Conservation (phyloP, 2,888 invertebrate species). For the Napeogenes sylphis region DNA sequence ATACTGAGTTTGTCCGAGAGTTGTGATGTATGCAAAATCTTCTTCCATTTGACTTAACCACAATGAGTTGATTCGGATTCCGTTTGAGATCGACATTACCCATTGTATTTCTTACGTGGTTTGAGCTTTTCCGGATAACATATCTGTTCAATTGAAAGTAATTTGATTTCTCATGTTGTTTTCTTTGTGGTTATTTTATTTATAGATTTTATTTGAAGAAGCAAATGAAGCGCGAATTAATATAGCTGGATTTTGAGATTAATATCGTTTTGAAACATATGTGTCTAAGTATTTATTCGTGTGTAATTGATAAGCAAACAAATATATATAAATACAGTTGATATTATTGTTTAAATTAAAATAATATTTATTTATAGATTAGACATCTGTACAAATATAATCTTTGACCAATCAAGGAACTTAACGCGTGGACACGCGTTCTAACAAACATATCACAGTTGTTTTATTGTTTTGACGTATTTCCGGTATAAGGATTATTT, state of each 20-base stretch:
- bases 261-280: too few species aligned
- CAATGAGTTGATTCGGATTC: constrained; percentile 14
- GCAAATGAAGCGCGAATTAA: too few species aligned
- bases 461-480: constrained; percentile 20
- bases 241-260: too few species aligned
- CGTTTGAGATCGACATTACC: neutral
- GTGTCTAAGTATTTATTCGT: too few species aligned
- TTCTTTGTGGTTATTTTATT: too few species aligned
- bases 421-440: constrained; percentile 17
- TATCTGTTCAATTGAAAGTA: neutral
- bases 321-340: too few species aligned
- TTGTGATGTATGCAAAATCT: constrained; percentile 22
- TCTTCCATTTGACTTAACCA: constrained; percentile 20
- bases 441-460: constrained; percentile 14
- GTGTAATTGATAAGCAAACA: too few species aligned
- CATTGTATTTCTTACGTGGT: constrained; percentile 4
- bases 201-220: too few species aligned
- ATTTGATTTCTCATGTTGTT: neutral
- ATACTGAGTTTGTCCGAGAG: neutral
- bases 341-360: too few species aligned
- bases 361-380: too few species aligned
- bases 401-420: constrained; percentile 23
- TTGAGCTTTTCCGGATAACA: neutral
- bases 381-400: constrained; percentile 14
- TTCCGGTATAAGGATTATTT: constrained; percentile 5